Evolutionary conservation across 2,113 vertebrate genomes (phyloP), one percentile per base, ranked within the genome.

Genomic region (Corythaixoides concolor): DNA sequence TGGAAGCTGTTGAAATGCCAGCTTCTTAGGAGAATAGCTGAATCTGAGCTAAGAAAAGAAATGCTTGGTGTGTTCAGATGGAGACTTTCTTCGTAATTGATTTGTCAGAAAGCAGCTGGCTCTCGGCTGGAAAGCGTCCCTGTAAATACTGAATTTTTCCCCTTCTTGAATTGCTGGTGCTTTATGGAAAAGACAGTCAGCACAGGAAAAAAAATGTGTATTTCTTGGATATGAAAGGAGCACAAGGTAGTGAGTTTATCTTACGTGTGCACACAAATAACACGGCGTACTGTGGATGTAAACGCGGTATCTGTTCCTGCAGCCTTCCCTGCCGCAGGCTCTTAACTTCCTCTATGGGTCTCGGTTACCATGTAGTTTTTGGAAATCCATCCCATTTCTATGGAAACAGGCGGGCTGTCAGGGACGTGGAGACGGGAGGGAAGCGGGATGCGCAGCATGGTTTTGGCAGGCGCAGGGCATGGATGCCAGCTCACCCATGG

Each of bases 371-470:
- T 37, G n/a, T 86, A 37, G 69, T 69, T 78, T 68, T 90, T 75
- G 60, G 77, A 78, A 92, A 92, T 45, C 58, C 66, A 16, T 82
- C 83, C 69, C 0, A 19, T 97, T 97, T 82, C 96, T 41, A 92
- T 95, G 94, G 97, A 58, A 94, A 96, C 95, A 66, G 59, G 60
- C 18, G 10, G 85, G 43, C 80, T 90, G 75, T 64, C 85, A 37
- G 72, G 79, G 83, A 47, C 23, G 1, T 3, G 15, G 63, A 62
- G 33, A 1, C 8, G 6, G 35, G 63, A 96, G 85, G 67, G 79
- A 92, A 47, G 63, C 43, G 2, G 88, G 87, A 68, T 75, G 58
- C 2, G 0, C 74, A 47, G 78, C 5, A 0, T n/a, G 41, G 27
- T 41, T 82, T 82, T 69, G 76, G 75, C 72, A 88, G 58, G 39